Conservation (phyloP, 2,888 invertebrate genomes). For the Blastobasis adustella region DNA sequence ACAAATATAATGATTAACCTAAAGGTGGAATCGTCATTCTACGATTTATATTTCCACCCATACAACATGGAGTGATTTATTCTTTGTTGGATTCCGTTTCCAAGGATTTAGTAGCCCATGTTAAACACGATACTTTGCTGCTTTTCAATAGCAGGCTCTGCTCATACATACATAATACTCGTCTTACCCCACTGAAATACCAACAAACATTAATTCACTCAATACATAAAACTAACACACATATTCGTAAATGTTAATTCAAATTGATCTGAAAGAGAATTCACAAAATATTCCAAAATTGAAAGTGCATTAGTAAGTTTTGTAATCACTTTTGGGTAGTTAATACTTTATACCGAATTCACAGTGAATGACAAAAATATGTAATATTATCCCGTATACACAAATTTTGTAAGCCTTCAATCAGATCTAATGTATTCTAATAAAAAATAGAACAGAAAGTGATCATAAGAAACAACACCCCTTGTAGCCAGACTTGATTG, state of each 20-base stretch:
- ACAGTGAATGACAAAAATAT: background rate
- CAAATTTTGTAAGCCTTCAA: slow-evolving; percentile 50
- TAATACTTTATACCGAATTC: slow-evolving; percentile 11
- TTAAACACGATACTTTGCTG: background rate
- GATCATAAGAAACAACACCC: slow-evolving; percentile 4
- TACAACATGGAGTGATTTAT: slow-evolving; percentile 35
- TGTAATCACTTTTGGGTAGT: background rate
- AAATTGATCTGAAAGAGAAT: slow-evolving; percentile 64
- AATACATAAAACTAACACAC: slow-evolving; percentile 43
- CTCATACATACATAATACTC: no score
- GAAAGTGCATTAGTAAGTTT: slow-evolving; percentile 6
- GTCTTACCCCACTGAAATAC: slow-evolving; percentile 9
- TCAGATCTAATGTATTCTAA: slow-evolving; percentile 60
- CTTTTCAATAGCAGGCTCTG: background rate
- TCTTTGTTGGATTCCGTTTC: slow-evolving; percentile 34
- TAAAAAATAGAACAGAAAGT: slow-evolving; percentile 29
- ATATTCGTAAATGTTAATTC: slow-evolving; percentile 38
- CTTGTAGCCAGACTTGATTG: no score
- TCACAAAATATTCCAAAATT: slow-evolving; percentile 39
- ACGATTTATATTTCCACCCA: slow-evolving; percentile 38
- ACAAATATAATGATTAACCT: slow-evolving; percentile 70
- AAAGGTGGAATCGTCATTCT: slow-evolving; percentile 49
- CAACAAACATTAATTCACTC: slow-evolving; percentile 43
- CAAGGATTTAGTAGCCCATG: background rate
- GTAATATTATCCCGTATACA: background rate